A percentile compares a stretch with the other conserved stretches of the same genome.
These are phyloP conservation scores for Sylvilagus bachmani DNA, from an alignment of 2,113 vertebrate genomes.

Conservation along the genomic window DNA sequence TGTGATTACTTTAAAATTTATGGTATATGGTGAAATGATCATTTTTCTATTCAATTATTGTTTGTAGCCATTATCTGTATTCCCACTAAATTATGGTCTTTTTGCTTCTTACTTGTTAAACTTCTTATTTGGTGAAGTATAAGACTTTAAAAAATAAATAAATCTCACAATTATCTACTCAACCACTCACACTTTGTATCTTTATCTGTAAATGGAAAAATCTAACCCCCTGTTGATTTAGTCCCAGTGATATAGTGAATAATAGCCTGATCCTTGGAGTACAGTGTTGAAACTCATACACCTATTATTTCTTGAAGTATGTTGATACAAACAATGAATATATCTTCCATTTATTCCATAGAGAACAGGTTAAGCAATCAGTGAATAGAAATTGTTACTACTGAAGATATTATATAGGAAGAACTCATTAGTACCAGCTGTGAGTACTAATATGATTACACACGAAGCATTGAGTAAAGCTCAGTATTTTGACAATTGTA, in stretches of 20 bases:
- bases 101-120: too few species aligned
- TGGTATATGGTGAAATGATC: too few species aligned
- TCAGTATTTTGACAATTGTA: neutral
- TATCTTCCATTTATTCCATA: neutral
- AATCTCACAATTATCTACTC: neutral
- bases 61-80: too few species aligned
- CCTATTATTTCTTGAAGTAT: neutral
- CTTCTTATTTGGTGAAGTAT: too few species aligned
- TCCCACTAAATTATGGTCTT: too few species aligned
- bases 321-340: neutral
- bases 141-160: too few species aligned
- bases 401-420: neutral
- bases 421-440: neutral
- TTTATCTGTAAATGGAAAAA: neutral
- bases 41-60: too few species aligned
- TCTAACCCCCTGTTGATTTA: neutral
- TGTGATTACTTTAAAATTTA: too few species aligned
- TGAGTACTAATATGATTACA: neutral
- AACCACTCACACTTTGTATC: neutral
- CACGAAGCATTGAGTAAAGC: too few species aligned
- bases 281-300: too few species aligned
- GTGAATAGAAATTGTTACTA: neutral
- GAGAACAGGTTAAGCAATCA: neutral
- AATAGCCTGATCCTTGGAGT: neutral
- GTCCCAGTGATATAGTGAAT: neutral